Conservation (phyloP, 1,140 invertebrate genomes). For the Trichonephila clavata region DNA sequence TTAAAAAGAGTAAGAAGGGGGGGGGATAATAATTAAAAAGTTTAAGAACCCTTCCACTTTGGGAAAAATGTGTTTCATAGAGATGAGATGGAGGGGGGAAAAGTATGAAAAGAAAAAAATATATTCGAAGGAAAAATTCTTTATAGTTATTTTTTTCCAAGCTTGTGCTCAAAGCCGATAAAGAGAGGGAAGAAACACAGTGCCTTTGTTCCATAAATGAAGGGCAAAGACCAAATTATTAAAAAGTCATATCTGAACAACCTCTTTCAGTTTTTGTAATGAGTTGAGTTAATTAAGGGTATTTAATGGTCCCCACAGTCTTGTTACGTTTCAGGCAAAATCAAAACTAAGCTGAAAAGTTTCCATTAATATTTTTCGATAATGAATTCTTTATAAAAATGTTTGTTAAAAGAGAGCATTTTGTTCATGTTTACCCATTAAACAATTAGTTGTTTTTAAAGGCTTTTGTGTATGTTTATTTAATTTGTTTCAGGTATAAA, state of each 20-base stretch:
- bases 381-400: slow-evolving; percentile 21
- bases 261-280: slow-evolving; percentile 34
- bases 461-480: neutral
- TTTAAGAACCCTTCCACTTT: neutral
- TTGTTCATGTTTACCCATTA: neutral
- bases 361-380: slow-evolving; percentile 45
- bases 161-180: slow-evolving; percentile 43
- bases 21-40: slow-evolving; percentile 45
- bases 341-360: slow-evolving; percentile 26
- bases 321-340: neutral
- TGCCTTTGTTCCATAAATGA: slow-evolving; percentile 54
- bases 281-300: slow-evolving; percentile 39
- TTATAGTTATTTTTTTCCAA: neutral
- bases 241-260: slow-evolving; percentile 34
- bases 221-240: slow-evolving; percentile 64
- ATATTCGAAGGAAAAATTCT: neutral
- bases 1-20: slow-evolving; percentile 1
- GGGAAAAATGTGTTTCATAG: neutral
- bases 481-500: neutral
- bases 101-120: neutral
- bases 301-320: slow-evolving; percentile 44
- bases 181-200: neutral
- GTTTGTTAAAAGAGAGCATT: neutral
- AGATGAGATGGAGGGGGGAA: neutral
- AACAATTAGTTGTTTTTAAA: neutral